Conservation (phyloP, 2,113 vertebrate species). For the Columbina picui region DNA sequence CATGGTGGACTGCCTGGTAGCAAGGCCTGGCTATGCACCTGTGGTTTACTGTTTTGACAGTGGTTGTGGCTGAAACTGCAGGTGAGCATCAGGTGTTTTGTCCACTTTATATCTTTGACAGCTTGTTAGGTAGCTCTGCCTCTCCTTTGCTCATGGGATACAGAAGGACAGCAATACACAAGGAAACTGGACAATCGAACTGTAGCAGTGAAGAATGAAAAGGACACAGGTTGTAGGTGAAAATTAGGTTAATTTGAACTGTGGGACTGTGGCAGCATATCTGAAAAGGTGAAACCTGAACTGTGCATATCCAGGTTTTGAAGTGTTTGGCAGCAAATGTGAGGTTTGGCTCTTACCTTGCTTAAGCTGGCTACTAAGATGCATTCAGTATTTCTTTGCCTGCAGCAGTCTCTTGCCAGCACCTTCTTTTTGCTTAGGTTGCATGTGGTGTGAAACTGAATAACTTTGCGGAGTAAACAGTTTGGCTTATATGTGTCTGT, state of each 20-base stretch:
- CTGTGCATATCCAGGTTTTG: background rate
- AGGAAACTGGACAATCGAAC: background rate
- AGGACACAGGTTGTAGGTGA: background rate
- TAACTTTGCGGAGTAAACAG: background rate
- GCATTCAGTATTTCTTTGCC: background rate
- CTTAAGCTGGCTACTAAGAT: background rate
- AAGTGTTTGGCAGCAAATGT: background rate
- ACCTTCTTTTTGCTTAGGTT: background rate
- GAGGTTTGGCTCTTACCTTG: background rate
- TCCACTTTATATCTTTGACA: background rate
- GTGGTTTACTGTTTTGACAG: background rate
- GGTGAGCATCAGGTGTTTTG: background rate
- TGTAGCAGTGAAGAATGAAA: background rate
- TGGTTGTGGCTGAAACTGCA: background rate
- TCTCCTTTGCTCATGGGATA: background rate
- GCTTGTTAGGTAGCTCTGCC: background rate
- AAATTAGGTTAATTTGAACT: background rate
- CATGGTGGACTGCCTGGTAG: background rate
- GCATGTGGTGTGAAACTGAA: background rate
- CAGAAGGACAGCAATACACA: background rate
- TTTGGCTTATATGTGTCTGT: background rate
- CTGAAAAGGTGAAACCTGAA: background rate
- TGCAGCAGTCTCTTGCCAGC: background rate
- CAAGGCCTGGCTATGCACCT: background rate
- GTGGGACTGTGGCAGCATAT: background rate